Evolutionary conservation across 2,888 invertebrate species (phyloP), one percentile per base, ranked within the genome.

Genomic region (Metallyticus violacea): DNA sequence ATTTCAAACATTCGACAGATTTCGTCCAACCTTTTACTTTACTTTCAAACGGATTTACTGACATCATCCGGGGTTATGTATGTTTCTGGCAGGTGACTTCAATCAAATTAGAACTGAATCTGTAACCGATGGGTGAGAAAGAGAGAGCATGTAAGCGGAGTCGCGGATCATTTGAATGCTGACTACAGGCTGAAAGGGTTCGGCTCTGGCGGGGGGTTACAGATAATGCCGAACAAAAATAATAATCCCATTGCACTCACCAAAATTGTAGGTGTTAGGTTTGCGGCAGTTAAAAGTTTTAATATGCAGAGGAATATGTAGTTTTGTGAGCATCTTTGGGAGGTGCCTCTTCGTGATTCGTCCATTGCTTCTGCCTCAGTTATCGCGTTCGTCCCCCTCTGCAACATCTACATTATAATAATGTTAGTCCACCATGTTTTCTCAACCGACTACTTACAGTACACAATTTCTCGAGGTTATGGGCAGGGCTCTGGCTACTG

Each of bases 401-500:
- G 28, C 15, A 7, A 7, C 30, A 62, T 84, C 77, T 22, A 62
- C 81, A 76, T 85, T 85, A 86, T 81, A 81, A 86, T 80, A 86
- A 80, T 86, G 86, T 76, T 77, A 77, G 81, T 77, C 77, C 80
- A 76, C 80, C 28, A 40, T 30, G 78, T 82, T 82, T 82, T 82
- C 82, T 82, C 76, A 82, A 77, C 83, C 76, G 83, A 29, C 81
- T 81, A 86, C 84, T 86, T 86, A 82, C 86, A 62, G 40, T 62
- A 62, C 40, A 62, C 40, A 62, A 62, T 62, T 62, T 62, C 40
- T 62, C 40, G 40, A 62, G 40, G 40, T 62, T 62, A 62, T 62
- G 40, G 40, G 40, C 40, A 62, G 40, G 40, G 40, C 22, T 62
- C 78, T 29, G 26, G 88, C 88, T 88, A 88, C 88, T 85, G 88